Evolutionary conservation across 1,140 invertebrate species (phyloP).

Genomic region (Rhopalosiphum padi): DNA sequence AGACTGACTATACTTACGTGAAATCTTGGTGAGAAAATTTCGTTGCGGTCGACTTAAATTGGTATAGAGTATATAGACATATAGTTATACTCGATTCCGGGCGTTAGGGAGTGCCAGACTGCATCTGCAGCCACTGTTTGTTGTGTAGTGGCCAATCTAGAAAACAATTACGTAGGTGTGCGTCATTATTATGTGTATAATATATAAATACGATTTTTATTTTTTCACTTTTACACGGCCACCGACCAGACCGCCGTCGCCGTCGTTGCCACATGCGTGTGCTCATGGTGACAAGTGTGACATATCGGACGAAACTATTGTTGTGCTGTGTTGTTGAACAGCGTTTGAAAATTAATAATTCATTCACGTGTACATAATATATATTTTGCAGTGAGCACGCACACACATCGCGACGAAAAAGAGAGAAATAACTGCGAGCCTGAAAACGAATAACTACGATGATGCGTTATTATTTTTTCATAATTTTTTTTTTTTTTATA

Average conservation of each 20-base stretch:
- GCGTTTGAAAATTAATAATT: conserved; percentile 40
- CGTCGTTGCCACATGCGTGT: not conserved
- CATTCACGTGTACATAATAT: conserved; percentile 3
- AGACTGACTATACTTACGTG: not conserved
- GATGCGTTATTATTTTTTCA: conserved; percentile 31
- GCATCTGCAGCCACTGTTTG: not conserved
- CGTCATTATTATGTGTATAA: not conserved
- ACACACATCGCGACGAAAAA: not conserved
- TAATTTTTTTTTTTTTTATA: not conserved
- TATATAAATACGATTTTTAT: not conserved
- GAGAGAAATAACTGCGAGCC: conserved; percentile 34
- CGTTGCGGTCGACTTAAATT: not conserved
- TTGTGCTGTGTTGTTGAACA: not conserved
- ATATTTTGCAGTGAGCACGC: not conserved
- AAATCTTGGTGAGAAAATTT: not conserved
- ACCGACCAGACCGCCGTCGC: not conserved
- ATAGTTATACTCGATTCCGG: not conserved
- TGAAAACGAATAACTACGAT: conserved; percentile 26
- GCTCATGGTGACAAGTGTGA: conserved; percentile 22
- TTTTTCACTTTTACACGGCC: not conserved
- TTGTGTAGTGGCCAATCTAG: not conserved
- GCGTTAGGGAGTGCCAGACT: not conserved
- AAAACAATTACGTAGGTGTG: conserved; percentile 1
- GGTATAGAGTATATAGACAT: not conserved
- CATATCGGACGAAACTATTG: conserved; percentile 27